Conservation (phyloP, 2,888 invertebrate genomes). For the Erebia palarica region DNA sequence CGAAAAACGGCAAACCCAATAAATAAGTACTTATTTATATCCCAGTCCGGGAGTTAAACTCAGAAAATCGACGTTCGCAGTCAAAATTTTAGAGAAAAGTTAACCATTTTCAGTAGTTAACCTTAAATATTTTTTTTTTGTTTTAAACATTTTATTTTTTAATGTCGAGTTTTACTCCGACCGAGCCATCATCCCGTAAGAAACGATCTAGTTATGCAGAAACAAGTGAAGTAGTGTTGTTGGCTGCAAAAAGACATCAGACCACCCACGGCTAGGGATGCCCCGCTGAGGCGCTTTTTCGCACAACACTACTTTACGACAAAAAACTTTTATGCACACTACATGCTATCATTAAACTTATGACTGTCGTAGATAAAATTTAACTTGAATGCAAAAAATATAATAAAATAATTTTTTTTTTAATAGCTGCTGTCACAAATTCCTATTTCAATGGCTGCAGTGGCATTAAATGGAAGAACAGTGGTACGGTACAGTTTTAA, state of each 20-base stretch:
- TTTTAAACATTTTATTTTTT: not conserved
- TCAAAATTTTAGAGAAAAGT: too few relatives aligned
- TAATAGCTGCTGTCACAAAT: too few relatives aligned
- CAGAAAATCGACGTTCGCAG: too few relatives aligned
- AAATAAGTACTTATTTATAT: too few relatives aligned
- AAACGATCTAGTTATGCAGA: not conserved
- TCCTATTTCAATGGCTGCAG: too few relatives aligned
- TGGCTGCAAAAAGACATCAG: not conserved
- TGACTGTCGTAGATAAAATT: not conserved
- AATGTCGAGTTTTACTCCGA: not conserved
- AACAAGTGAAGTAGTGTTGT: not conserved
- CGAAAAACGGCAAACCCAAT: too few relatives aligned
- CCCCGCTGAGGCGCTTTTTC: not conserved
- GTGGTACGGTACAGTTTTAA: too few relatives aligned
- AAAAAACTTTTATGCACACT: not conserved
- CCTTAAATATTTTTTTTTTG: not conserved
- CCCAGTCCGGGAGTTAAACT: too few relatives aligned
- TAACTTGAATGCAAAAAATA: not conserved
- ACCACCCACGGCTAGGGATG: not conserved
- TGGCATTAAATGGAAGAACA: too few relatives aligned
- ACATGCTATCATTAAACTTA: not conserved
- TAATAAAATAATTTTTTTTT: too few relatives aligned
- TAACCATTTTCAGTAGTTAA: too few relatives aligned
- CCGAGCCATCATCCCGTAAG: not conserved
- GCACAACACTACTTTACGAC: constrained; percentile 4